Base-by-base conservation (phyloP, 2,797 vertebrate genomes). In the Syndactyla subalaris region DNA sequence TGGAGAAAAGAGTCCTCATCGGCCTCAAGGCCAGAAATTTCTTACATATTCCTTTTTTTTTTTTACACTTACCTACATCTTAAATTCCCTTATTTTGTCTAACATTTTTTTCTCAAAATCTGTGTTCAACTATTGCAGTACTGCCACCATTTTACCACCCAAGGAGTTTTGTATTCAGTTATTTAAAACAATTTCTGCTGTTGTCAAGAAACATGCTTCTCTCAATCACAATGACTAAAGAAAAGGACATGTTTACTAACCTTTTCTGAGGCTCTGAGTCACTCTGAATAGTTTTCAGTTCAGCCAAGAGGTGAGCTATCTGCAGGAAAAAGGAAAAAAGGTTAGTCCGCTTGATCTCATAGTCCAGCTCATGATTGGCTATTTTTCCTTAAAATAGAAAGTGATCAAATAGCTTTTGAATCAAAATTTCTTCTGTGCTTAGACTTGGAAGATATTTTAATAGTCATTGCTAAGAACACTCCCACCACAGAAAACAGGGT, bases 301-400 rank as follows among this genome's bases (percentile, higher is more conserved):
- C 98, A 13, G 98, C 96, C 76, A 99, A 81, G 27, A 99, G 97
- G 27, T 98, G 98, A 77, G 98, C 94, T 85, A 99, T 98, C 99
- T 99, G 94, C n/a, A 93, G 79, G 24, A 3, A 6, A 10, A 45
- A 23, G 54, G 41, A 51, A 65, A 16, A 59, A 68, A 72, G 24
- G 15, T 90, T 62, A 78, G 27, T 57, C 36, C 43, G 17, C 24
- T 65, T 80, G 59, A n/a, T 73, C 32, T 74, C 59, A 65, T 52
- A 89, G 58, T 34, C 14, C n/a, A 81, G 27, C 6, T 78, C 15
- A 27, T n/a, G 12, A n/a, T 75, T 72, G 38, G 29, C 43, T 85
- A 66, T 32, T 83, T 41, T 74, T 74, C 17, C 65, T 32, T 49
- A 57, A 70, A 86, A 29, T 2, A 84, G 43, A 10, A 85, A 77